These are phyloP conservation scores for Dynastes tityus DNA, from an alignment of 2,888 invertebrate species.

Conservation along the genomic window DNA sequence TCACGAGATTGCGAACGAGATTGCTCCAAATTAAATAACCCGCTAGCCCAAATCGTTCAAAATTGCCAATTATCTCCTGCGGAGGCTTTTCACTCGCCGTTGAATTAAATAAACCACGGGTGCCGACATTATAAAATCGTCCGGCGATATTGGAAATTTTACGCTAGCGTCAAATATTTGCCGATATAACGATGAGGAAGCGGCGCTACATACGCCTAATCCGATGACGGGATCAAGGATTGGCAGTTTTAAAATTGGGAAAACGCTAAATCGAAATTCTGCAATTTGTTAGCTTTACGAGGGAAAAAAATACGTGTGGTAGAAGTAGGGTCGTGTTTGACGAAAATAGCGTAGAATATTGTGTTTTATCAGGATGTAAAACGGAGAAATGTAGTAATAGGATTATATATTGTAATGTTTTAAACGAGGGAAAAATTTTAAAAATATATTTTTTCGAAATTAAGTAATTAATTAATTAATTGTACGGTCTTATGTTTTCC, in stretches of 20 bases:
- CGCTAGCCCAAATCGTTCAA: conserved; percentile 23
- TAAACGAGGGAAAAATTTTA: no score
- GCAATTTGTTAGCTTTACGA: conserved; percentile 4
- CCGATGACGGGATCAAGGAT: conserved; percentile 26
- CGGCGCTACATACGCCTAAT: conserved; percentile 20
- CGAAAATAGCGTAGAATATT: background rate
- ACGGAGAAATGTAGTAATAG: no score
- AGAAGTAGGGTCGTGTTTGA: background rate
- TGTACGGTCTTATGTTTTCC: no score
- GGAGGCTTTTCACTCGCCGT: background rate
- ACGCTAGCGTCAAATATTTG: conserved; percentile 26
- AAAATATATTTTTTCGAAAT: no score
- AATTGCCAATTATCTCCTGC: conserved; percentile 26
- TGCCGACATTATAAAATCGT: conserved; percentile 24
- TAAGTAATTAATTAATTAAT: no score
- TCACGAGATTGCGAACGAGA: background rate
- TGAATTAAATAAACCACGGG: conserved; percentile 25
- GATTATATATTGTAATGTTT: no score
- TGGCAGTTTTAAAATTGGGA: conserved; percentile 32
- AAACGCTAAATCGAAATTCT: conserved; percentile 24
- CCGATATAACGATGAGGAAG: conserved; percentile 7
- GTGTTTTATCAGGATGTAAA: no score
- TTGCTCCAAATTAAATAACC: conserved; percentile 20
- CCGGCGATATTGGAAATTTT: conserved; percentile 47
- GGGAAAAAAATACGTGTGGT: background rate